Evolutionary conservation across 2,888 invertebrate species (phyloP).

Genomic region (Sthenelais limicola): DNA sequence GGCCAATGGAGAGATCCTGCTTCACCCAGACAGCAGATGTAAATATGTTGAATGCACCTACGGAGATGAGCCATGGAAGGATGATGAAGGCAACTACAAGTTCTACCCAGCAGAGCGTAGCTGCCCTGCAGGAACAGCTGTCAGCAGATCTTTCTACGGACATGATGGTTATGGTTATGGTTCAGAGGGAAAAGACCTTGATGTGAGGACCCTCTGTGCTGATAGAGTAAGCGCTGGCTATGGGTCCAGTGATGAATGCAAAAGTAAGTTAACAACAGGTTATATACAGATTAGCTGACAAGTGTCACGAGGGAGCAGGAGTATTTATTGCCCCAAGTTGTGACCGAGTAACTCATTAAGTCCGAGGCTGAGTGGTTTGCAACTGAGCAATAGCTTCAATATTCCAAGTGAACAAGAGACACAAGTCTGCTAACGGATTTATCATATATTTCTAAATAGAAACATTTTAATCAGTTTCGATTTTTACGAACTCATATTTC

Average conservation of each 20-base stretch:
- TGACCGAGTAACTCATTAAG: too few relatives aligned
- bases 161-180: neutral
- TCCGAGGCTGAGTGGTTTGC: too few relatives aligned
- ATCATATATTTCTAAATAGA: too few relatives aligned
- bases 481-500: too few relatives aligned
- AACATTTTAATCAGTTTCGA: too few relatives aligned
- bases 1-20: neutral
- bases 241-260: neutral
- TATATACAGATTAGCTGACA: too few relatives aligned
- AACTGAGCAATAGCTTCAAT: too few relatives aligned
- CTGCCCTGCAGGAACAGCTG: conserved; percentile 3
- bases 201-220: neutral
- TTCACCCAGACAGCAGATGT: conserved; percentile 10
- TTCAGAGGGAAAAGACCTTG: neutral
- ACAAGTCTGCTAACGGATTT: too few relatives aligned
- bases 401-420: too few relatives aligned
- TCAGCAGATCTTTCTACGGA: neutral
- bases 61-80: conserved; percentile 13
- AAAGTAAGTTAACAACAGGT: neutral
- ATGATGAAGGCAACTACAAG: neutral
- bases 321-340: too few relatives aligned
- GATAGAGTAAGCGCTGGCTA: neutral
- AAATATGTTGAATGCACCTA: conserved; percentile 4
- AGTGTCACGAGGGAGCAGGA: too few relatives aligned
- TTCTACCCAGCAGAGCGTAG: neutral